Conservation (phyloP, 2,888 invertebrate genomes). For the Globia sparganii region DNA sequence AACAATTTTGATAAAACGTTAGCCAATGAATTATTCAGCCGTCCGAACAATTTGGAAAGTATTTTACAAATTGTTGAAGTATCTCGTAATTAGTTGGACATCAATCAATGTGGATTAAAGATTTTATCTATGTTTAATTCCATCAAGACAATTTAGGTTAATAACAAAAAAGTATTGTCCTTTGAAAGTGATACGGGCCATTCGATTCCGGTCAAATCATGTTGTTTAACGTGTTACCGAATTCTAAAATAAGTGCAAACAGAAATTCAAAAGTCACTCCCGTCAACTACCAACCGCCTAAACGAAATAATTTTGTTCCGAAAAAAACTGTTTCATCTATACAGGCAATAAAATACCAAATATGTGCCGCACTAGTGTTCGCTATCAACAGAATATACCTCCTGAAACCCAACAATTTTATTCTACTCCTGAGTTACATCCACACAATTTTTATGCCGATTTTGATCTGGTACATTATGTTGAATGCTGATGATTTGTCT, state of each 20-base stretch:
- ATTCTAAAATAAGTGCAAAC: slow-evolving; percentile 61
- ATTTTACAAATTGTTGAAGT: slow-evolving; percentile 46
- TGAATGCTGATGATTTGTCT: slow-evolving; percentile 48
- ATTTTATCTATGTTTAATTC: slow-evolving; percentile 56
- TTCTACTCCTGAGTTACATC: slow-evolving; percentile 59
- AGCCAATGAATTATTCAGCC: slow-evolving; percentile 49
- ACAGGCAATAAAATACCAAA: slow-evolving; percentile 66
- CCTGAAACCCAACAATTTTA: slow-evolving; percentile 63
- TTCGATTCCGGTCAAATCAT: slow-evolving; percentile 24
- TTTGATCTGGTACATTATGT: slow-evolving; percentile 55
- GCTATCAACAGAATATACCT: slow-evolving; percentile 75
- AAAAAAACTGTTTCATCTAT: slow-evolving; percentile 49
- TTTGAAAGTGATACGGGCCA: slow-evolving; percentile 21
- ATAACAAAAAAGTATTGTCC: slow-evolving; percentile 6
- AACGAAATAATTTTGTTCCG: slow-evolving; percentile 63
- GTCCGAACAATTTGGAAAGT: slow-evolving; percentile 46
- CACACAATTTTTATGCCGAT: slow-evolving; percentile 58
- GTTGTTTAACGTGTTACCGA: slow-evolving; percentile 48
- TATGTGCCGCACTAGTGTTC: slow-evolving; percentile 66
- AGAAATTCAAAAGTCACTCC: slow-evolving; percentile 72
- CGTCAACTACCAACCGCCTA: slow-evolving; percentile 50
- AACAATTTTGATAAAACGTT: slow-evolving; percentile 45
- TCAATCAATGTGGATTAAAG: slow-evolving; percentile 56
- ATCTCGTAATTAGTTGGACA: slow-evolving; percentile 47
- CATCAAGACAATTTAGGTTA: slow-evolving; percentile 33